Evolutionary conservation across 2,888 invertebrate genomes (phyloP).

Genomic region (Nesidiocoris tenuis): DNA sequence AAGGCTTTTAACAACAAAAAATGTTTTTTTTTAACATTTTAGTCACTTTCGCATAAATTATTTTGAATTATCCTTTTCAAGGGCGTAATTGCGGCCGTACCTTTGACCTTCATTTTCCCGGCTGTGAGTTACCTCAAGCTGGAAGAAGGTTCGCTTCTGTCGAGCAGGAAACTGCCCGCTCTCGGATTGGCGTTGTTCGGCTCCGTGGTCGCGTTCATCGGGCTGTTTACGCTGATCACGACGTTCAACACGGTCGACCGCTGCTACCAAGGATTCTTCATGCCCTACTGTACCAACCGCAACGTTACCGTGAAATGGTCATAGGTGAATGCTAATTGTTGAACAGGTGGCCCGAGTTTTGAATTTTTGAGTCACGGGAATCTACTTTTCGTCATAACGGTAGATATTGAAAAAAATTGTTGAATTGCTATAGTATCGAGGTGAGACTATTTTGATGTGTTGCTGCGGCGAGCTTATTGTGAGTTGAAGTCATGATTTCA

Average conservation of each 20-base stretch:
- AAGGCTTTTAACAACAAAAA: too few relatives aligned
- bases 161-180: slow-evolving; percentile 69
- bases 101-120: slow-evolving; percentile 78
- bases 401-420: too few relatives aligned
- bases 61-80: too few relatives aligned
- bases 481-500: too few relatives aligned
- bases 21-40: too few relatives aligned
- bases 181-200: slow-evolving; percentile 70
- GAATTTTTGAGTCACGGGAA: too few relatives aligned
- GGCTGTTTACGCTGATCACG: slow-evolving; percentile 56
- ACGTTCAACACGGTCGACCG: slow-evolving; percentile 52
- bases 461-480: too few relatives aligned
- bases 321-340: too few relatives aligned
- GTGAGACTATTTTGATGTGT: too few relatives aligned
- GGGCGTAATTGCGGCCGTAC: slow-evolving; percentile 80
- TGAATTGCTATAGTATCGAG: too few relatives aligned
- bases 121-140: slow-evolving; percentile 75
- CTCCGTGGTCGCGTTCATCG: slow-evolving; percentile 62
- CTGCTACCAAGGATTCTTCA: slow-evolving; percentile 66
- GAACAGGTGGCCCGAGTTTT: too few relatives aligned
- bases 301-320: background rate
- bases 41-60: background rate
- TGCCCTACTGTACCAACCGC: slow-evolving; percentile 60
- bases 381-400: too few relatives aligned
- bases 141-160: slow-evolving; percentile 68